Conservation (phyloP, 2,113 vertebrate species). For the Hyaena hyaena region DNA sequence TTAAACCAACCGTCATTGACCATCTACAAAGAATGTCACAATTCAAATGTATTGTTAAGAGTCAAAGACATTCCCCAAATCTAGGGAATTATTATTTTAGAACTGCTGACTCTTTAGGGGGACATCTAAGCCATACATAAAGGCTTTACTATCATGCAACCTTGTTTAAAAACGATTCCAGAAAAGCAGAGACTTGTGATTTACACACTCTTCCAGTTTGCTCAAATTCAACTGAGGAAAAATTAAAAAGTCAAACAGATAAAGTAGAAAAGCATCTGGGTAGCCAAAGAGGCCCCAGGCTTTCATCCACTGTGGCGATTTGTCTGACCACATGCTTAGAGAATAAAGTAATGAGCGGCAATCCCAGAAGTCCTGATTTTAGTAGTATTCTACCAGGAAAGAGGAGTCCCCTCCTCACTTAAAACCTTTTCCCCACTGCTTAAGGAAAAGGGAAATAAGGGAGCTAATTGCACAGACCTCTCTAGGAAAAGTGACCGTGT, state of each 20-base stretch:
- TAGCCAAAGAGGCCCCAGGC: constrained; percentile 49
- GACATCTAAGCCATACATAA: not conserved
- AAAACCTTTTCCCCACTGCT: constrained; percentile 56
- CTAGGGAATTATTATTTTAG: not conserved
- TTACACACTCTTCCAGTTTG: constrained; percentile 44
- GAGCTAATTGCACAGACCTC: constrained; percentile 41
- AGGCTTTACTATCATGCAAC: not conserved
- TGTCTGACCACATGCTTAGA: constrained; percentile 75
- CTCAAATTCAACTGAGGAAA: constrained; percentile 65
- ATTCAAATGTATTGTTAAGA: not conserved
- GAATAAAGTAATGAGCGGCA: constrained; percentile 71
- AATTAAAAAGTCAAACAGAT: constrained; percentile 42
- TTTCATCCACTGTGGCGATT: constrained; percentile 73
- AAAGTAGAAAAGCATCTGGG: constrained; percentile 78
- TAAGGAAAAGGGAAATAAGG: constrained; percentile 52
- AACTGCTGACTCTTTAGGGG: not conserved
- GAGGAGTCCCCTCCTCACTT: constrained; percentile 54
- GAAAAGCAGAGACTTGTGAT: constrained; percentile 49
- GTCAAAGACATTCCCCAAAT: not conserved
- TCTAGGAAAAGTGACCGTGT: not conserved
- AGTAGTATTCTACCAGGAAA: constrained; percentile 56
- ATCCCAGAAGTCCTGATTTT: constrained; percentile 60
- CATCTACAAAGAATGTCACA: not conserved
- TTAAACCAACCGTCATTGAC: not conserved
- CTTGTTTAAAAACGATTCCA: not conserved